Percentiles rank a stretch among this genome's conserved stretches.
Evolutionary conservation across 2,888 invertebrate genomes (phyloP).

Genomic region (Mallateleia sp.): DNA sequence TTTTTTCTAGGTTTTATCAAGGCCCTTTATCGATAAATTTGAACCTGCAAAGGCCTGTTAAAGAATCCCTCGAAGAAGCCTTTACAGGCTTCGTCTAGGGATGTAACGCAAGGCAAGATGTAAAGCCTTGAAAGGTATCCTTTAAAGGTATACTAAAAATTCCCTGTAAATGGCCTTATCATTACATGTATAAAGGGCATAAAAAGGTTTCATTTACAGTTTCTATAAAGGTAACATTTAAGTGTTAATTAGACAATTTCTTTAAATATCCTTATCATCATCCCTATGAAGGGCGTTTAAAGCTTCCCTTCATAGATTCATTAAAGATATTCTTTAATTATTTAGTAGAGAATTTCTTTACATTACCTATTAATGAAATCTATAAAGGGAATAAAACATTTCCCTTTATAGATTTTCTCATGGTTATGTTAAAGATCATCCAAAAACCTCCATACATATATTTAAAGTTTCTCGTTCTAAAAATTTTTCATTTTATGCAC

Average conservation of each 20-base stretch:
- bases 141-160: constrained; percentile 2
- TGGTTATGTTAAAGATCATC: constrained; percentile 2
- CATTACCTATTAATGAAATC: not conserved
- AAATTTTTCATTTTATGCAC: not conserved
- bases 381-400: not conserved
- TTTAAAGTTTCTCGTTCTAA: not conserved
- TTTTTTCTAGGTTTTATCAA: constrained; percentile 2
- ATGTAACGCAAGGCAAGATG: not conserved
- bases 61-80: not conserved
- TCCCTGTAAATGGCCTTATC: constrained; percentile 2
- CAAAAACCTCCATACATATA: constrained; percentile 2
- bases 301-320: not conserved
- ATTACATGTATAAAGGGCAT: not conserved
- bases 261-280: not conserved
- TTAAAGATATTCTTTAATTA: constrained; percentile 2
- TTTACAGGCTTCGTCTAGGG: not conserved
- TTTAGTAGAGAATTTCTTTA: constrained; percentile 2
- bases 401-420: constrained; percentile 2
- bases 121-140: constrained; percentile 2
- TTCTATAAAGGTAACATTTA: constrained; percentile 2
- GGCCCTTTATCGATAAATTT: constrained; percentile 2
- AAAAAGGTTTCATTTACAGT: constrained; percentile 2
- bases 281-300: constrained; percentile 2
- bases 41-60: constrained; percentile 2
- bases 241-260: constrained; percentile 2